A percentile compares a stretch with the other conserved stretches of the same genome.
phyloP scores from a whole-genome alignment of 2,888 invertebrate genomes.

The Ormyrus pomaceus region DNA sequence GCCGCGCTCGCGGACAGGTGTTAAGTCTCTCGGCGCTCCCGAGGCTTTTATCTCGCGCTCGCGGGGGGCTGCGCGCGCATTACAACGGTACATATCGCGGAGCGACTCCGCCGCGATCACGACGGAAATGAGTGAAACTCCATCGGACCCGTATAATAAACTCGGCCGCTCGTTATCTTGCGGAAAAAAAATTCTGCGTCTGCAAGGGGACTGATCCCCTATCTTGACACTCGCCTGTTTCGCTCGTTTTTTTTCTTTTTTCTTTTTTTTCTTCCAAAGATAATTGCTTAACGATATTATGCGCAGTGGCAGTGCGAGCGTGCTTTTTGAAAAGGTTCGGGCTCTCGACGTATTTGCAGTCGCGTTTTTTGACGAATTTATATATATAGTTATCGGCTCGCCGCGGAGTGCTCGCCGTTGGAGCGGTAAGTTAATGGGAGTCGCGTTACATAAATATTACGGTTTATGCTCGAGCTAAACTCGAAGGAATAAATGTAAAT shows the following conservation, averaged over 20 bases:
- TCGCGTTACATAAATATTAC: no score
- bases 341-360: no score
- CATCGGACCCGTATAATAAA: constrained; percentile 51
- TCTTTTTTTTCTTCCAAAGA: background rate
- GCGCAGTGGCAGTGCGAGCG: no score
- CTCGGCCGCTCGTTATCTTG: constrained; percentile 40
- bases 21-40: constrained; percentile 32
- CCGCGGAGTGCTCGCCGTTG: no score
- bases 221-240: constrained; percentile 5
- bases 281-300: no score
- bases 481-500: no score
- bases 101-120: constrained; percentile 39
- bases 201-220: constrained; percentile 27
- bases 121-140: constrained; percentile 51
- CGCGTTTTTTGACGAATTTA: no score
- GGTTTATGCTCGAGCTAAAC: no score
- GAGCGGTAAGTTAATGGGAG: no score
- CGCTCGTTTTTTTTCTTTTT: background rate
- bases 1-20: constrained; percentile 43
- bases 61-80: background rate
- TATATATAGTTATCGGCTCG: no score
- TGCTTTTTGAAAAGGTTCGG: no score
- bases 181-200: constrained; percentile 13
- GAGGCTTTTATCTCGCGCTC: constrained; percentile 20
- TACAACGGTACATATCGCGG: background rate